Evolutionary conservation across 2,113 vertebrate genomes (phyloP).

Genomic region (Poecile atricapillus): DNA sequence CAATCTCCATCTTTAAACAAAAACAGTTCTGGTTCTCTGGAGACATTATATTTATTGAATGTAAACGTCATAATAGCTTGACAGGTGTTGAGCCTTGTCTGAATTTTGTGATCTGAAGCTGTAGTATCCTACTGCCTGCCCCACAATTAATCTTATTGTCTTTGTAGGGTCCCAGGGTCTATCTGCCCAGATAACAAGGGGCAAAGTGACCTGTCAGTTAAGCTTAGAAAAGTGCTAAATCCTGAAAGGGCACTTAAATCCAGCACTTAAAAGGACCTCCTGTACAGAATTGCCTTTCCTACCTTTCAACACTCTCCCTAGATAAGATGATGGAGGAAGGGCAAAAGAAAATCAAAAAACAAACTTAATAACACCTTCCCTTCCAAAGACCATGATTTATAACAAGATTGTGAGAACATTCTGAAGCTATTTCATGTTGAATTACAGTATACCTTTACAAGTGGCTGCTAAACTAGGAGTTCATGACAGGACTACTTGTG

Average conservation of each 20-base stretch:
- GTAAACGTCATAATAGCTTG: slow-evolving; percentile 53
- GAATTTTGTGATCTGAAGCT: slow-evolving; percentile 35
- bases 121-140: slow-evolving; percentile 13
- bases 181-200: slow-evolving; percentile 46
- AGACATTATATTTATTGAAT: slow-evolving; percentile 52
- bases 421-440: slow-evolving; percentile 83
- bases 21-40: slow-evolving; percentile 51
- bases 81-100: slow-evolving; percentile 29
- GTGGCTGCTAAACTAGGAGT: slow-evolving; percentile 71
- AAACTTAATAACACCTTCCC: slow-evolving; percentile 80
- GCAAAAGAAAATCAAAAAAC: slow-evolving; percentile 72
- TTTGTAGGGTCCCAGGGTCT: slow-evolving; percentile 26
- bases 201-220: slow-evolving; percentile 65
- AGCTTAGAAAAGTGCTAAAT: slow-evolving; percentile 46
- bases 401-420: slow-evolving; percentile 78
- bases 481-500: slow-evolving; percentile 64
- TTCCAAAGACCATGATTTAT: slow-evolving; percentile 77
- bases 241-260: slow-evolving; percentile 65
- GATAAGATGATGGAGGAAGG: slow-evolving; percentile 76
- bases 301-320: slow-evolving; percentile 64
- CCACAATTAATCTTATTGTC: slow-evolving; percentile 44
- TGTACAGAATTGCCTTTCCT: slow-evolving; percentile 71
- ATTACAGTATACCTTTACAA: slow-evolving; percentile 80
- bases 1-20: slow-evolving; percentile 59
- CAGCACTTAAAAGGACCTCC: slow-evolving; percentile 64